A percentile compares a stretch with the other conserved stretches of the same genome.
Conservation (phyloP, 2,888 invertebrate genomes). For the Epirrita christyi region DNA sequence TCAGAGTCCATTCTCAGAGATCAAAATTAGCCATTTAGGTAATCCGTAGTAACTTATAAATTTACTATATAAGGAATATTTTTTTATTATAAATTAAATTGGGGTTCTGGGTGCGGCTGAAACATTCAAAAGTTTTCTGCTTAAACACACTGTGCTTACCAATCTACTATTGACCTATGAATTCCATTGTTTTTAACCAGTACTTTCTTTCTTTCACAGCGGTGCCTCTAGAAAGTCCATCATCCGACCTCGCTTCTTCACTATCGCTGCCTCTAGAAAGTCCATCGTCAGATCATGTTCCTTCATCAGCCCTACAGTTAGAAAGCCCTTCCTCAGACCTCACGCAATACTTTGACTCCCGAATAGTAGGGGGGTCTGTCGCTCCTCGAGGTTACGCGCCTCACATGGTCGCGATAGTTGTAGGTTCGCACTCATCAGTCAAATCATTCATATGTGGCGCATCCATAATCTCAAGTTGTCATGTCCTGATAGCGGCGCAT, state of each 20-base stretch:
- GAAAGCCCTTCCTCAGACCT: not conserved
- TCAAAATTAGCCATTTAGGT: too few relatives aligned
- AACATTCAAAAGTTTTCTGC: too few relatives aligned
- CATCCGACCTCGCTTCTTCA: not conserved
- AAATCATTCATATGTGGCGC: constrained; percentile 23
- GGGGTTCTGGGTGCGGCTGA: too few relatives aligned
- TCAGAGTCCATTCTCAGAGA: too few relatives aligned
- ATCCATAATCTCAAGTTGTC: constrained; percentile 32
- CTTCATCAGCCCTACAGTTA: not conserved
- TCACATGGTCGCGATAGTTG: constrained; percentile 24
- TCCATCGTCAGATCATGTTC: not conserved
- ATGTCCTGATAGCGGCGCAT: constrained; percentile 38
- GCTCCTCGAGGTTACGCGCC: not conserved
- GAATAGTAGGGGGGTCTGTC: constrained; percentile 11
- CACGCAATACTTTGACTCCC: constrained; percentile 11
- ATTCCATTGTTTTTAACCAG: not conserved
- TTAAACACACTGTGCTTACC: too few relatives aligned
- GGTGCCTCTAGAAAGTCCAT: not conserved
- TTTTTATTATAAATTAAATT: too few relatives aligned
- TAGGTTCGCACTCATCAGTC: constrained; percentile 17
- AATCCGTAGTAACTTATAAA: too few relatives aligned
- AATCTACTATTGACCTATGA: not conserved
- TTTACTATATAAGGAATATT: too few relatives aligned
- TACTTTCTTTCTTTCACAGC: constrained; percentile 8
- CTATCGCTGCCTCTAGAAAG: not conserved